Evolutionary conservation across 1,140 invertebrate species (phyloP).

Genomic region (Penaeus indicus): DNA sequence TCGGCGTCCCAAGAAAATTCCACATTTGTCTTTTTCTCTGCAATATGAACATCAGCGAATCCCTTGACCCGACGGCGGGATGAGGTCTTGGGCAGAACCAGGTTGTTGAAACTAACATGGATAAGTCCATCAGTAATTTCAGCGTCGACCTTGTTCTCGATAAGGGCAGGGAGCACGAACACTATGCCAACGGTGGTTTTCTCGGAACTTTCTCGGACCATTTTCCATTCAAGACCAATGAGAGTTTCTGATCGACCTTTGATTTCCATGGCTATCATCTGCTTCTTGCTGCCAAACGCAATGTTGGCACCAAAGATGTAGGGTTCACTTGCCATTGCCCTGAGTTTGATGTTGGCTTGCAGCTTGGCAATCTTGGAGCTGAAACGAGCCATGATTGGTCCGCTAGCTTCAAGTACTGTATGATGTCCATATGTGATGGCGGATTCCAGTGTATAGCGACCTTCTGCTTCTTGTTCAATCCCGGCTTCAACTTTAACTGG

Average conservation of each 20-base stretch:
- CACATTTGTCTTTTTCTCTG: not conserved
- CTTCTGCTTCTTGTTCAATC: too few species aligned
- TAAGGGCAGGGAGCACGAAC: not conserved
- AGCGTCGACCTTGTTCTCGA: slow-evolving; percentile 10
- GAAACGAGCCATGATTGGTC: too few species aligned
- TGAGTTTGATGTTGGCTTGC: not conserved
- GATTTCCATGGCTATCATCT: not conserved
- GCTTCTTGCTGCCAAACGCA: not conserved
- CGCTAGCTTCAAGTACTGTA: too few species aligned
- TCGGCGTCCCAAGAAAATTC: slow-evolving; percentile 44
- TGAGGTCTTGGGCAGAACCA: slow-evolving; percentile 11
- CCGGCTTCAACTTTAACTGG: too few species aligned
- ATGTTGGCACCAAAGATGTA: not conserved
- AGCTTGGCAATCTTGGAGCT: not conserved
- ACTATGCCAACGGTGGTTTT: not conserved
- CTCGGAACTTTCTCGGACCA: not conserved
- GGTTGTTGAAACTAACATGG: slow-evolving; percentile 31
- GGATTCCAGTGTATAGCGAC: too few species aligned
- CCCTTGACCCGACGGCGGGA: slow-evolving; percentile 33
- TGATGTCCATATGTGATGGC: too few species aligned
- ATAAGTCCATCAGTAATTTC: not conserved
- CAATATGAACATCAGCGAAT: slow-evolving; percentile 33
- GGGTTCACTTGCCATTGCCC: not conserved
- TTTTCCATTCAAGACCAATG: not conserved
- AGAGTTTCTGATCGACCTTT: not conserved